Evolutionary conservation across 2,888 invertebrate genomes (phyloP), one percentile per base, ranked within the genome.

Genomic region (Drosophila nr. medialis): DNA sequence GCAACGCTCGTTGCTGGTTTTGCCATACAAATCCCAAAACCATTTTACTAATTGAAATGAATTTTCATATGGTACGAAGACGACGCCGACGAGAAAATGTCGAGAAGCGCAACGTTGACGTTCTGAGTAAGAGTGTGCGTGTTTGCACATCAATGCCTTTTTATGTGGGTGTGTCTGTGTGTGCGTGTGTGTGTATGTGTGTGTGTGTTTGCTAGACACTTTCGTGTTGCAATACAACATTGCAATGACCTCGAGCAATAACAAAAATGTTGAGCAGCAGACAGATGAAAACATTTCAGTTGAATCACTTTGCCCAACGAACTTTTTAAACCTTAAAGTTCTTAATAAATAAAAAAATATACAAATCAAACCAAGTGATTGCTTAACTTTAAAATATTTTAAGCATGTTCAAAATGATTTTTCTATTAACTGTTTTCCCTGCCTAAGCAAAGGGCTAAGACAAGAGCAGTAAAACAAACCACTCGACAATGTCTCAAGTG

Each of bases 11-110:
- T 32, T 71, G 77, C 62, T 69, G 73, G 69, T 73, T 63, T 75
- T 75, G 83, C 80, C 77, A 83, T 86, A 89, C 76, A 89, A 89
- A 89, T 83, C 89, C 83, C 83, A 86, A 86, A 88, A 90, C 90
- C 90, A 91, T 90, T 80, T 85, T 85, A 90, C 90, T 91, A 91
- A 91, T 91, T 91, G 90, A 91, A 91, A 91, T 91, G 90, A 91
- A 90, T 88, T 91, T 88, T 82, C 88, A 88, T 86, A 79, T 72
- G 74, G 48, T 60, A 66, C 73, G 53, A 64, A 38, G 58, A 58
- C 55, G n/a, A 55, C 42, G 30, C 68, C 15, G 27, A 55, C 64
- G 67, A 56, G 68, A 48, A 67, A 68, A 54, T 64, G 71, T 68
- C 65, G 71, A 65, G 70, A 55, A 65, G 71, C 64, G 50, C 74